Percentiles rank a stretch among this genome's conserved stretches.
Evolutionary conservation across 2,888 invertebrate species (phyloP).

Genomic region (Spodoptera exigua): DNA sequence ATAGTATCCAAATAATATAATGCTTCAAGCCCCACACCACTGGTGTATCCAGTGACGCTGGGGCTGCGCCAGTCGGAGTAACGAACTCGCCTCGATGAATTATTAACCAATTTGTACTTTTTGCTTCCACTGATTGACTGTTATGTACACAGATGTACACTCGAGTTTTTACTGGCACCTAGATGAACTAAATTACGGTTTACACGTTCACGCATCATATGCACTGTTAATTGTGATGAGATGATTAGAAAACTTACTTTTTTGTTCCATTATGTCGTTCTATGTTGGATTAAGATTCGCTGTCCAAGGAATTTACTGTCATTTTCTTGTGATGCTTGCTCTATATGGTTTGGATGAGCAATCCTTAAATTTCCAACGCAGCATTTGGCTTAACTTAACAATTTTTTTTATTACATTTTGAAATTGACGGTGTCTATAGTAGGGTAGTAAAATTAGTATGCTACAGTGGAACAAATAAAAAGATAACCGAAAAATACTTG

Average conservation of each 20-base stretch:
- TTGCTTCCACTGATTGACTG: constrained; percentile 52
- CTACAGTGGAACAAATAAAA: no score
- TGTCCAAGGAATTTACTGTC: constrained; percentile 48
- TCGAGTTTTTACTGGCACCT: constrained; percentile 35
- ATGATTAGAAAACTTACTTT: constrained; percentile 49
- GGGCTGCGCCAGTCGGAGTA: constrained; percentile 44
- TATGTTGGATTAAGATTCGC: constrained; percentile 40
- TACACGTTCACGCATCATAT: constrained; percentile 53
- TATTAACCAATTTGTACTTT: constrained; percentile 57
- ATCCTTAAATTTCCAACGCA: no score
- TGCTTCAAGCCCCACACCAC: constrained; percentile 17
- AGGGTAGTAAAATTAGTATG: no score
- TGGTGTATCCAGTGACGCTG: constrained; percentile 13
- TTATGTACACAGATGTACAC: constrained; percentile 35
- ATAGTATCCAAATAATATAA: constrained; percentile 13
- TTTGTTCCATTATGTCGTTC: constrained; percentile 25
- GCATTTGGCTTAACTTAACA: no score
- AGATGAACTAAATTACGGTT: constrained; percentile 57
- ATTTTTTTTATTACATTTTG: no score
- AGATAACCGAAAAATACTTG: no score
- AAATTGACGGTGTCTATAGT: no score
- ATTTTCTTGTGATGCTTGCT: constrained; percentile 35
- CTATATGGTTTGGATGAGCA: no score
- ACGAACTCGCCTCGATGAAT: constrained; percentile 54
- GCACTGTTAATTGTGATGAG: constrained; percentile 40